Percentiles rank a stretch among this genome's conserved stretches.
phyloP scores from a whole-genome alignment of 2,888 invertebrate genomes.

The Leptogaster cylindrica region DNA sequence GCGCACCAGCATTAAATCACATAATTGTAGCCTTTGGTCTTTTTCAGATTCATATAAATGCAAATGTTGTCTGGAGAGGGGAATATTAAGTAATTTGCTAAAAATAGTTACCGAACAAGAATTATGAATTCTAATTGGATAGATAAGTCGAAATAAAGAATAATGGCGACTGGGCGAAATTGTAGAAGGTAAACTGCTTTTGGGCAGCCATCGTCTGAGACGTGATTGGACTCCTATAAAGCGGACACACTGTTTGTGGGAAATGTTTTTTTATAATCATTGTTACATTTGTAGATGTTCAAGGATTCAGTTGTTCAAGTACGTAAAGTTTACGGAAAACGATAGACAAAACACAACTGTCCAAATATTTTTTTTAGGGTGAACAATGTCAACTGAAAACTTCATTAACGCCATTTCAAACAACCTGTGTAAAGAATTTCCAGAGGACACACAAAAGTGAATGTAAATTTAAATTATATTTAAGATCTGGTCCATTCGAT shows the following conservation, averaged over 20 bases:
- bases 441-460: no score
- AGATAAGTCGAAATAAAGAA: constrained; percentile 13
- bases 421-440: no score
- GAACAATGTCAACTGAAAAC: no score
- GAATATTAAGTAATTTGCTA: constrained; percentile 27
- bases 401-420: no score
- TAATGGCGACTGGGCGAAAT: constrained; percentile 4
- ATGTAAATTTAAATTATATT: no score
- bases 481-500: no score
- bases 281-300: no score
- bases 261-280: not conserved
- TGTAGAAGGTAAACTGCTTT: not conserved
- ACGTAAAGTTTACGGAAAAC: no score
- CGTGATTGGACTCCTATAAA: constrained; percentile 11
- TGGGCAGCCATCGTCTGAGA: constrained; percentile 6
- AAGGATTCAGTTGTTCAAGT: no score
- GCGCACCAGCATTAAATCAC: no score
- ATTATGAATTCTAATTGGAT: constrained; percentile 20
- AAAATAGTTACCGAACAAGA: constrained; percentile 5
- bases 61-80: not conserved
- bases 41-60: constrained; percentile 7
- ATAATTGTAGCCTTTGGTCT: not conserved
- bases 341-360: no score
- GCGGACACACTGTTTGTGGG: not conserved
- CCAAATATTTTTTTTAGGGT: no score